Conservation (phyloP, 2,113 vertebrate species). For the Macquaria ambigua region DNA sequence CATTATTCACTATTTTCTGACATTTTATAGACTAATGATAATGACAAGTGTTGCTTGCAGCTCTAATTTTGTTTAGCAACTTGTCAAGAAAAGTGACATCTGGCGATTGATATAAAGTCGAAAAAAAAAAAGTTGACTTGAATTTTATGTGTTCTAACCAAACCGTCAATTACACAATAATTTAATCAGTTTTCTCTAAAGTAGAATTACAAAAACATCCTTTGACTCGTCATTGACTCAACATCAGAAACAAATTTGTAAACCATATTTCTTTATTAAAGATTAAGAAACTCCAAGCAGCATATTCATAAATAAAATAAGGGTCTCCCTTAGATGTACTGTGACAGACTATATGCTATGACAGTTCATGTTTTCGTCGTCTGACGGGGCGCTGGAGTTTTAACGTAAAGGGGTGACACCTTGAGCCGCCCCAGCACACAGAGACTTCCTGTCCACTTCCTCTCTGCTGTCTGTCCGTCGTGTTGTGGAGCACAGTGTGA, state of each 20-base stretch:
- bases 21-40: background rate
- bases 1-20: background rate
- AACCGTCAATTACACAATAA: background rate
- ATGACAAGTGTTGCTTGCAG: background rate
- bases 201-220: background rate
- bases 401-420: slow-evolving; percentile 30
- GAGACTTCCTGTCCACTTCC: background rate
- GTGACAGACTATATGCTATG: slow-evolving; percentile 73
- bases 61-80: background rate
- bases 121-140: too few relatives aligned
- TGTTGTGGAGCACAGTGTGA: slow-evolving; percentile 64
- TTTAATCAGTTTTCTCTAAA: background rate
- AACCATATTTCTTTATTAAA: slow-evolving; percentile 88
- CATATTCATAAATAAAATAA: slow-evolving; percentile 86
- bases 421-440: background rate
- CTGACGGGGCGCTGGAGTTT: slow-evolving; percentile 35
- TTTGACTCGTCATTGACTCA: slow-evolving; percentile 8
- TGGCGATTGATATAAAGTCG: too few relatives aligned
- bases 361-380: slow-evolving; percentile 54
- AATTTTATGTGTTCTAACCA: too few relatives aligned
- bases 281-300: slow-evolving; percentile 88
- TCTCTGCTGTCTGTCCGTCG: background rate
- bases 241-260: slow-evolving; percentile 60
- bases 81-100: background rate
- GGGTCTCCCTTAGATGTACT: slow-evolving; percentile 74